Conservation (phyloP, 2,888 invertebrate species). For the Acanthosepion lycidas region DNA sequence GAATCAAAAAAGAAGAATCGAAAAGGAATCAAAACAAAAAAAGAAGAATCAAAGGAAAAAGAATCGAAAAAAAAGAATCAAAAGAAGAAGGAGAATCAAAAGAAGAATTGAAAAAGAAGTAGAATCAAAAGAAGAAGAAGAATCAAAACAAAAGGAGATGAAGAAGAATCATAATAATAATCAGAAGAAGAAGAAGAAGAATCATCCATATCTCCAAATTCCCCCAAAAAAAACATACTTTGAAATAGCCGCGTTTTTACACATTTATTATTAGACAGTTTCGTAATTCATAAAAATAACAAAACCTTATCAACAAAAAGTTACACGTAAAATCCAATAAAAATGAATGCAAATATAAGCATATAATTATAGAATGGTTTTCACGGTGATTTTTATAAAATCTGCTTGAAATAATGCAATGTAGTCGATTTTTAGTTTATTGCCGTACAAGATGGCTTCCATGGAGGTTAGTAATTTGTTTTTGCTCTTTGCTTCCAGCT, state of each 20-base stretch:
- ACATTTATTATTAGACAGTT: background rate
- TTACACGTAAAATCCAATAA: background rate
- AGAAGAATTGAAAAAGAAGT: too few relatives aligned
- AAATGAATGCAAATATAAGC: background rate
- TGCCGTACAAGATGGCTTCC: constrained; percentile 43
- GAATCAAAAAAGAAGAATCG: background rate
- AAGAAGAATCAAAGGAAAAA: too few relatives aligned
- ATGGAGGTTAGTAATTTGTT: constrained; percentile 40
- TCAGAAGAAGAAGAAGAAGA: background rate
- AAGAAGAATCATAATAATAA: too few relatives aligned
- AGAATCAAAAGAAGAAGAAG: background rate
- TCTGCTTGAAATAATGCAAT: background rate
- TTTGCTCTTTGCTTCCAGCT: background rate
- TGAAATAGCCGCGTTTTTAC: constrained; percentile 8
- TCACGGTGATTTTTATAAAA: background rate
- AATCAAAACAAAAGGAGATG: background rate
- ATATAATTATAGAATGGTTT: background rate
- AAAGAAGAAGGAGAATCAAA: too few relatives aligned
- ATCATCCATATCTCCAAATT: background rate
- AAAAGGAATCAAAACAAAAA: background rate
- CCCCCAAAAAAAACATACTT: background rate
- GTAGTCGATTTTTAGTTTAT: background rate
- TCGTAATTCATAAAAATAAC: background rate
- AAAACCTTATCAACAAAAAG: background rate
- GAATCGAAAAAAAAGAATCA: too few relatives aligned